Conservation (phyloP, 2,888 invertebrate species). For the Sclerodermus sp. region DNA sequence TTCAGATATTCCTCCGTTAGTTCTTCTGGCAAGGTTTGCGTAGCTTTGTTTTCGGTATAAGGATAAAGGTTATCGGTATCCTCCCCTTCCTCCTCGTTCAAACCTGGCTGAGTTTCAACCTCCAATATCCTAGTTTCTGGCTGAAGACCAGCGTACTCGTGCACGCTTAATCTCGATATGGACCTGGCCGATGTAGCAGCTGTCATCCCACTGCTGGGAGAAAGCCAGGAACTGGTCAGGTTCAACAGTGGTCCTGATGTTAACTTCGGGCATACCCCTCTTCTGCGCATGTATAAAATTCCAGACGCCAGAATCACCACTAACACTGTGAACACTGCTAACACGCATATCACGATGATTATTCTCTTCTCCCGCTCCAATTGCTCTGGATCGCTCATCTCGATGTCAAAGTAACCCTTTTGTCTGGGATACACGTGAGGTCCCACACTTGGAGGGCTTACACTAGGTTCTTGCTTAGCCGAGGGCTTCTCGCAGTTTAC, state of each 20-base stretch:
- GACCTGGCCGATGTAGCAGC: constrained; percentile 64
- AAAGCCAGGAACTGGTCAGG: constrained; percentile 44
- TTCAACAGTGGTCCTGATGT: constrained; percentile 45
- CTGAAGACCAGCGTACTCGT: constrained; percentile 67
- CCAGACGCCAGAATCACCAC: constrained; percentile 49
- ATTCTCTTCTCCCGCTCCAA: constrained; percentile 50
- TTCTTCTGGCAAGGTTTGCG: constrained; percentile 75
- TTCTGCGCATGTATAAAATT: constrained; percentile 47
- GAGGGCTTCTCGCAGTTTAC: constrained; percentile 65
- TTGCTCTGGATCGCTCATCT: constrained; percentile 53
- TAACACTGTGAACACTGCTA: constrained; percentile 43
- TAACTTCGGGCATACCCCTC: constrained; percentile 52
- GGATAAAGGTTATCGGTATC: constrained; percentile 47
- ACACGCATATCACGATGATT: constrained; percentile 49
- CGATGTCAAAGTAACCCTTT: constrained; percentile 52
- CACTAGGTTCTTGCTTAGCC: constrained; percentile 49
- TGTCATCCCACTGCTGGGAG: constrained; percentile 49
- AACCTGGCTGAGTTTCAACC: constrained; percentile 50
- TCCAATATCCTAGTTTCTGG: constrained; percentile 62
- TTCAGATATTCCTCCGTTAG: constrained; percentile 73
- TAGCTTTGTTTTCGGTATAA: constrained; percentile 64
- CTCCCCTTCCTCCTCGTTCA: constrained; percentile 42
- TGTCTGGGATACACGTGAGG: constrained; percentile 50
- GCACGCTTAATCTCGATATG: constrained; percentile 64
- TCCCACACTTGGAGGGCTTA: constrained; percentile 52